Evolutionary conservation across 2,888 invertebrate genomes (phyloP), one percentile per base, ranked within the genome.

Genomic region (Drosophila bunnanda): DNA sequence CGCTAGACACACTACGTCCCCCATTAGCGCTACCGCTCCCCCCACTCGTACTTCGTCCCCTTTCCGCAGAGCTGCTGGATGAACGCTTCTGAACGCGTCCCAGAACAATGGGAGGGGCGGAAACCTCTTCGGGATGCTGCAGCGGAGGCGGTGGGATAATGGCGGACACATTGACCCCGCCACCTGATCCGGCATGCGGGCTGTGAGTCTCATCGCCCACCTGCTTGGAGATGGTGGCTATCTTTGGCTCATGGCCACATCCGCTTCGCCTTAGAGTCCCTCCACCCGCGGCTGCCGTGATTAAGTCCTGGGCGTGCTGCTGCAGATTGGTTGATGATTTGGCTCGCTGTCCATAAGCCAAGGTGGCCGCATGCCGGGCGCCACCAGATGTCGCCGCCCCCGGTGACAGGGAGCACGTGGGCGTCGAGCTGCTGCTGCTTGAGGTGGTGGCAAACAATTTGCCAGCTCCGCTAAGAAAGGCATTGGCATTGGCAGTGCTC

Each of bases 141-240:
- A 90, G 67, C 13, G 86, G 86, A 0, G 90, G 82, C 48, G 82
- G 86, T 1, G 87, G 88, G 44, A 82, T 88, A 15, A 89, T 84
- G 4, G 82, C 50, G 2, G 89, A 70, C 0, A 84, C 84, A 48
- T 57, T 78, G 22, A 64, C 71, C 0, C 75, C 62, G 15, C 62
- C 53, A 9, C 73, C 72, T 5, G 82, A 58, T 1, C 41, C 73
- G 13, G 41, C 25, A 60, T 75, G 75, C 5, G 62, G 48, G 25
- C 70, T 70, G 53, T 73, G 68, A 13, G 76, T 77, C 38, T 82
- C 79, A 74, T 92, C 91, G 52, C 91, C 91, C 25, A 92, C 90
- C 62, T 92, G 92, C 56, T 92, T 92, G 4, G 92, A 92, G 61
- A 92, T 92, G 28, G 92, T 92, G 3, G 92, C 82, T 50, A 92